These are phyloP conservation scores for Pocillopora damicornis DNA, from an alignment of 64 coral and sea anemone genomes.

Conservation along the genomic window DNA sequence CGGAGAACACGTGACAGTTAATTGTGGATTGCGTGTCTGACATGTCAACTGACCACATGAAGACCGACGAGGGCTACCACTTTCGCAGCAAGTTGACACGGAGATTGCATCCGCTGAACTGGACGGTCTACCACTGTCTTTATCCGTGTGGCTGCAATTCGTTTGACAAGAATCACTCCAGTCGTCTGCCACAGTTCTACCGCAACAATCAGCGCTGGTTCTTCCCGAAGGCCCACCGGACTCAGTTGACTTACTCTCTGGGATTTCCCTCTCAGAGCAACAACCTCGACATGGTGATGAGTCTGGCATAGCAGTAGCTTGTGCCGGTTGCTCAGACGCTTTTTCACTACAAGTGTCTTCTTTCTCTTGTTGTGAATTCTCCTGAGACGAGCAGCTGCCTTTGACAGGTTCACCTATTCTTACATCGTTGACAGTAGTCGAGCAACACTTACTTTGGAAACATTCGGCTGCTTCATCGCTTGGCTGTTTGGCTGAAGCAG, in stretches of 20 bases:
- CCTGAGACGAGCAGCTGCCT: neutral
- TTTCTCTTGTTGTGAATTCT: neutral
- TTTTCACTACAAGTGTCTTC: neutral
- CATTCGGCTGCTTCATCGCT: neutral
- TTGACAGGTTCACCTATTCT: neutral
- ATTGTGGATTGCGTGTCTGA: neutral
- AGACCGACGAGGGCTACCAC: neutral
- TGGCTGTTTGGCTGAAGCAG: neutral
- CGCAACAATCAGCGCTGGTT: neutral
- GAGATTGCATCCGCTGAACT: conserved; percentile 4
- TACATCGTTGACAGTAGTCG: neutral
- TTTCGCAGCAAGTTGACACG: neutral
- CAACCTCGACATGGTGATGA: neutral
- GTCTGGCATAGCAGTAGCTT: neutral
- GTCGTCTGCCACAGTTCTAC: neutral
- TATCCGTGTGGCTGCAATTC: neutral
- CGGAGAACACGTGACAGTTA: neutral
- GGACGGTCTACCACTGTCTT: neutral
- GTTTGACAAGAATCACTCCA: conserved; percentile 5
- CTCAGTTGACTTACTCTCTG: neutral
- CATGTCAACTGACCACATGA: neutral
- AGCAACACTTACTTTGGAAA: neutral
- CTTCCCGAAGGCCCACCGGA: neutral
- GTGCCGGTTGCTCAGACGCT: neutral
- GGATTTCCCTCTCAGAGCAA: neutral